Evolutionary conservation across 2,888 invertebrate genomes (phyloP).

Genomic region (Lochmaea capreae): DNA sequence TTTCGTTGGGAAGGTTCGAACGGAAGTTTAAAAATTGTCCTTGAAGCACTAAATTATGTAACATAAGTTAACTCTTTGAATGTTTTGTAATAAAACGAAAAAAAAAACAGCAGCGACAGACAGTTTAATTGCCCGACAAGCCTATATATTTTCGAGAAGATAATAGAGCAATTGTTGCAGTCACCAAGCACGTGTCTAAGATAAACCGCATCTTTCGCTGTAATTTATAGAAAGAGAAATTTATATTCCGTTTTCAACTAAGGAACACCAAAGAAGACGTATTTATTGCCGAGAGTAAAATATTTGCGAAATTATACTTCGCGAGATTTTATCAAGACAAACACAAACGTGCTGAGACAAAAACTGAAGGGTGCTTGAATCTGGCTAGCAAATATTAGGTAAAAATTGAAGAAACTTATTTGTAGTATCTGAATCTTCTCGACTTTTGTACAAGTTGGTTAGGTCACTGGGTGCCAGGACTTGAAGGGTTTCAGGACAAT

Average conservation of each 20-base stretch:
- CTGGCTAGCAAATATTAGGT: neutral
- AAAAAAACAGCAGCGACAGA: neutral
- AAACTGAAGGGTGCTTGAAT: neutral
- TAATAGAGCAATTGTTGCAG: slow-evolving; percentile 61
- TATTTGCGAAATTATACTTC: slow-evolving; percentile 29
- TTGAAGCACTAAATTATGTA: too few relatives aligned
- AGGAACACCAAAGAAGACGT: slow-evolving; percentile 39
- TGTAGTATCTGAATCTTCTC: neutral
- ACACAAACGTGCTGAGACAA: neutral
- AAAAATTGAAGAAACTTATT: neutral
- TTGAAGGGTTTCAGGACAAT: too few relatives aligned
- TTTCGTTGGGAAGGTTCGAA: too few relatives aligned
- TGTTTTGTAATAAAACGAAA: too few relatives aligned
- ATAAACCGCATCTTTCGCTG: slow-evolving; percentile 57
- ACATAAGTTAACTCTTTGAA: too few relatives aligned
- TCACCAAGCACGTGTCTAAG: slow-evolving; percentile 57
- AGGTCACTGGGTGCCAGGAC: too few relatives aligned
- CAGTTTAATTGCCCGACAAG: slow-evolving; percentile 11
- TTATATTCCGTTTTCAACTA: slow-evolving; percentile 49
- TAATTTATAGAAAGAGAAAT: slow-evolving; percentile 58
- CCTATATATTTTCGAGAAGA: slow-evolving; percentile 39
- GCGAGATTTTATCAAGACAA: slow-evolving; percentile 30
- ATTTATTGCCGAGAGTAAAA: slow-evolving; percentile 37
- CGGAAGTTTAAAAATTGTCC: too few relatives aligned
- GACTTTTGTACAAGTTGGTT: too few relatives aligned